Evolutionary conservation across 2,113 vertebrate species (phyloP), one percentile per base, ranked within the genome.

Genomic region (Nothobranchius kuhntae): DNA sequence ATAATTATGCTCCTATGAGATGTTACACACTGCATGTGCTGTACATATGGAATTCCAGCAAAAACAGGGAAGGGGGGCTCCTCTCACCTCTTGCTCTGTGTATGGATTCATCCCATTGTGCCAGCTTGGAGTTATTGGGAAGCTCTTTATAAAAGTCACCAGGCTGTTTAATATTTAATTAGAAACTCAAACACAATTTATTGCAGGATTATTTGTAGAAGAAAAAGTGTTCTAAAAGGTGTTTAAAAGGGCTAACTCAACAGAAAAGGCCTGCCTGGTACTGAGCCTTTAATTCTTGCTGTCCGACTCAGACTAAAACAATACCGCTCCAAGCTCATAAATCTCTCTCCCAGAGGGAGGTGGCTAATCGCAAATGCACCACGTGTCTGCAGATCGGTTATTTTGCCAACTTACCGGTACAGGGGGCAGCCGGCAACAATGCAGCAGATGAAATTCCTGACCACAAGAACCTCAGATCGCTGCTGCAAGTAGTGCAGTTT

Each of bases 1-100:
- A 53, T 84, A 87, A 87, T 90, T 84, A 83, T 56, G 71, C 69
- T 72, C 79, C 69, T 74, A 78, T 81, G 75, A 75, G 69, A 81
- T 76, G 61, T 73, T 66, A 52, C 69, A 73, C 1, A 7, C 62
- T 48, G 71, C 66, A 71, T 60, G 36, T 51, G 61, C 57, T 55
- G 58, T 60, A 59, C 13, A 35, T 44, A 71, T 38, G 51, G 55
- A 69, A 50, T 47, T 48, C n/a, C 45, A 70, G 26, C 67, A 15
- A 9, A 61, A 65, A 64, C 30, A 4, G 17, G 17, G 47, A 12
- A 14, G 7, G 14, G 30, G 59, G 53, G 21, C 17, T 36, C n/a
- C 40, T 38, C 10, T 54, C 21, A 21, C 21, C 21, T 21, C 21
- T 9, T 76, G 36, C 21, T 56, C 35, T 78, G 30, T 65, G 54